Conservation (phyloP, 2,113 vertebrate species). For the Cryptotis parvus region DNA sequence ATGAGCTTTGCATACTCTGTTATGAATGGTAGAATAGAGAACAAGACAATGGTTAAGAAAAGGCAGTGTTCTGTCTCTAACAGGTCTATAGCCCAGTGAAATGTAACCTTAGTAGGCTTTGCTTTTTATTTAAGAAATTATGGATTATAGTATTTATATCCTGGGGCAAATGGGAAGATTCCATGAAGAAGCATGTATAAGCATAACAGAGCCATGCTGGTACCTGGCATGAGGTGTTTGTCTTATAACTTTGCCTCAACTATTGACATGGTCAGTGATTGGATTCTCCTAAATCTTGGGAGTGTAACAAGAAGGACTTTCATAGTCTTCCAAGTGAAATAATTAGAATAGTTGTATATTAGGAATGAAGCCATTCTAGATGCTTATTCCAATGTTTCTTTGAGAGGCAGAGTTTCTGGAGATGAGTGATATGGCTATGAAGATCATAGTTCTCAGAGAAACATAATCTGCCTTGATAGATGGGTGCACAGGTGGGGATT, state of each 20-base stretch:
- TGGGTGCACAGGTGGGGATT: background rate
- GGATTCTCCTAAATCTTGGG: constrained; percentile 35
- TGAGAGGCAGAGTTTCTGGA: background rate
- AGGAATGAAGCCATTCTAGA: background rate
- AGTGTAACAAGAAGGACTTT: constrained; percentile 53
- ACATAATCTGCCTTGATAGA: constrained; percentile 62
- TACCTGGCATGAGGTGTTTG: background rate
- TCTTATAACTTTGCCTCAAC: background rate
- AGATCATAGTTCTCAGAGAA: background rate
- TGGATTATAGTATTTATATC: background rate
- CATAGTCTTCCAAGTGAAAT: constrained; percentile 4
- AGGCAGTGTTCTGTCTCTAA: background rate
- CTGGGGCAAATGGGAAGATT: background rate
- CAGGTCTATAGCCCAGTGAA: background rate
- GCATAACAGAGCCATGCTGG: background rate
- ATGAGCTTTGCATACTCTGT: background rate
- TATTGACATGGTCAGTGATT: background rate
- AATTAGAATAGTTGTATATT: background rate
- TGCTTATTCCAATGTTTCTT: background rate
- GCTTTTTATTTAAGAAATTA: background rate
- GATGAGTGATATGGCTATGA: background rate
- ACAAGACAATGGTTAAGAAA: background rate
- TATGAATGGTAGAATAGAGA: background rate
- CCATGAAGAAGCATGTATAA: background rate
- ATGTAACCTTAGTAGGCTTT: background rate